Conservation (phyloP, 2,888 invertebrate species). For the Troilus luridus region DNA sequence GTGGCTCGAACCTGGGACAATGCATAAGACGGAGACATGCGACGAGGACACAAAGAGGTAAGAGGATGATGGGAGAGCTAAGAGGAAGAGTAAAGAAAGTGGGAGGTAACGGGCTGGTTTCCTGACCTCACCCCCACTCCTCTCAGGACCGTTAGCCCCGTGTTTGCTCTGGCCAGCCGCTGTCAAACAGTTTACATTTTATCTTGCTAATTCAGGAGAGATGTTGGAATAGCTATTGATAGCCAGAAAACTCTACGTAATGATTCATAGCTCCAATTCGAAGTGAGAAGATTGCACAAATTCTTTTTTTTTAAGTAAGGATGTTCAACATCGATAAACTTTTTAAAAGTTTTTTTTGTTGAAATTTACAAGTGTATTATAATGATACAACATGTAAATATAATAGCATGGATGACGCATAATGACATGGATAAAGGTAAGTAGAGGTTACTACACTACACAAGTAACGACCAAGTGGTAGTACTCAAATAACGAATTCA, state of each 20-base stretch:
- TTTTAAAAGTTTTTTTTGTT: no score
- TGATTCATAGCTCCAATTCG: background rate
- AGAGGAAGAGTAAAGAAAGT: slow-evolving; percentile 50
- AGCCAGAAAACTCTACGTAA: background rate
- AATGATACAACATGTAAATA: no score
- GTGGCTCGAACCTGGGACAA: background rate
- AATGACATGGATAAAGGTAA: no score
- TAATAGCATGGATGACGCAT: no score
- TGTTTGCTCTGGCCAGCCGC: background rate
- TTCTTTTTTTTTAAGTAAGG: no score
- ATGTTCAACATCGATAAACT: no score
- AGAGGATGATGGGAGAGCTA: slow-evolving; percentile 18
- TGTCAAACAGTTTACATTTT: slow-evolving; percentile 26
- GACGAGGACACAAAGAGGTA: background rate
- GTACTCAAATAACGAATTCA: no score
- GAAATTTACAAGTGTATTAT: no score
- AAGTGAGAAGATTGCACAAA: background rate
- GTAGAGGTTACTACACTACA: no score
- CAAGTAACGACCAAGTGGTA: no score
- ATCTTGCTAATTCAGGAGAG: background rate
- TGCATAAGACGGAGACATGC: background rate
- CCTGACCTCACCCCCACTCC: slow-evolving; percentile 43
- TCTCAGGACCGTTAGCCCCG: background rate
- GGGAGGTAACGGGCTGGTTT: slow-evolving; percentile 49
- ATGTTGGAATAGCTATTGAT: background rate